Base-by-base conservation (phyloP, 2,113 vertebrate genomes). In the Cryptomyrus ogoouensis region DNA sequence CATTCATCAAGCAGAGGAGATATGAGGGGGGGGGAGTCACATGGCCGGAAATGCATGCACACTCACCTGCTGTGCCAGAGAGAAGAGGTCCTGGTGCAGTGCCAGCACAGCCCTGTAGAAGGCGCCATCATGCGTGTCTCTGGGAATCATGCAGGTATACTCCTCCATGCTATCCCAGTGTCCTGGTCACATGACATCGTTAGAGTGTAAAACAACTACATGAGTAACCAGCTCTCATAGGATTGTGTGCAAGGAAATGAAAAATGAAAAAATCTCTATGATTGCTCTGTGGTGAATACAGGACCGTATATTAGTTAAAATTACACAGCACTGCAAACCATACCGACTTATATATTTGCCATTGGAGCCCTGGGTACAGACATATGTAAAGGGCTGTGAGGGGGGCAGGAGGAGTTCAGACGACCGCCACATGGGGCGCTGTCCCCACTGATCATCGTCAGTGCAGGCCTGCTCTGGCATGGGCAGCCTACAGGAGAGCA, bases 111-210 rank as follows among this genome's bases (percentile, higher is more conserved):
- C 98, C 93, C 98, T 96, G 90, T 99, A 99, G 93, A 99, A 99
- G 5, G 98, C 98, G 0, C 98, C 98, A 3, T 99, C 98, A 0
- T 99, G 98, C 7, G 98, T 99, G 90, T 99, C 98, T 92, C 98
- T 96, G 0, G 98, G 98, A 89, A 99, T 99, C 97, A 99, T 98
- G 91, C 98, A 99, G 0, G 98, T 99, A 4, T 99, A 99, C 89
- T 99, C 98, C 88, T 99, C 98, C 98, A 99, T 99, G 94, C 98
- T 99, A 92, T 99, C 98, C 98, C 98, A 99, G 92, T 99, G 98
- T 31, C 98, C 98, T 99, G 92, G 24, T 53, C 93, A 49, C 31
- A 35, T 35, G 42, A 35, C 42, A 86, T 35, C 35, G 12, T 62
- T 44, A 70, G 19, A 50, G 19, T 39, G 3, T 17, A n/a, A 31